Conservation (phyloP, 2,888 invertebrate species). For the Microctonus brassicae region DNA sequence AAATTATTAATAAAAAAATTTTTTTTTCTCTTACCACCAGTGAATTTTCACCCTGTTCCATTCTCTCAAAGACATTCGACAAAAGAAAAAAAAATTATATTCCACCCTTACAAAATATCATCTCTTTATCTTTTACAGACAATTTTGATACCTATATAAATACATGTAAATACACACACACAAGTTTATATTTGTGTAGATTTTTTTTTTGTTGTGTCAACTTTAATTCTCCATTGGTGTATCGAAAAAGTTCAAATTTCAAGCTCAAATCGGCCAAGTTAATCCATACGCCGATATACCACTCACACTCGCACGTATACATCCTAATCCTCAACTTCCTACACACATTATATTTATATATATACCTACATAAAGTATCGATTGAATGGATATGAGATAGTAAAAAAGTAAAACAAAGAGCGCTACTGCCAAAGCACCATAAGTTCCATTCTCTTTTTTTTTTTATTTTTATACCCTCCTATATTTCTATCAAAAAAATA, state of each 20-base stretch:
- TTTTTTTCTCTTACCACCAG: not conserved
- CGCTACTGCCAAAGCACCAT: not conserved
- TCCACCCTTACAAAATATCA: too few relatives aligned
- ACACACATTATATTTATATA: not conserved
- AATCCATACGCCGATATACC: not conserved
- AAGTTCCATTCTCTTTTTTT: not conserved
- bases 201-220: not conserved
- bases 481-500: conserved; percentile 33
- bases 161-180: too few relatives aligned
- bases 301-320: not conserved
- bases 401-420: not conserved
- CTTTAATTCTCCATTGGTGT: not conserved
- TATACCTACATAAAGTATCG: not conserved
- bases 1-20: not conserved
- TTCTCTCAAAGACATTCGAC: not conserved
- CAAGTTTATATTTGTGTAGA: too few relatives aligned
- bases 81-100: not conserved
- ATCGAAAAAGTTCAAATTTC: not conserved
- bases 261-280: not conserved
- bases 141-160: too few relatives aligned
- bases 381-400: not conserved
- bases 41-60: not conserved
- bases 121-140: too few relatives aligned
- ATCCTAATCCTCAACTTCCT: too few relatives aligned
- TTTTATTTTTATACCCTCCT: not conserved